Base-by-base conservation (phyloP, 1,140 invertebrate genomes). In the Adoxophyes honmai region DNA sequence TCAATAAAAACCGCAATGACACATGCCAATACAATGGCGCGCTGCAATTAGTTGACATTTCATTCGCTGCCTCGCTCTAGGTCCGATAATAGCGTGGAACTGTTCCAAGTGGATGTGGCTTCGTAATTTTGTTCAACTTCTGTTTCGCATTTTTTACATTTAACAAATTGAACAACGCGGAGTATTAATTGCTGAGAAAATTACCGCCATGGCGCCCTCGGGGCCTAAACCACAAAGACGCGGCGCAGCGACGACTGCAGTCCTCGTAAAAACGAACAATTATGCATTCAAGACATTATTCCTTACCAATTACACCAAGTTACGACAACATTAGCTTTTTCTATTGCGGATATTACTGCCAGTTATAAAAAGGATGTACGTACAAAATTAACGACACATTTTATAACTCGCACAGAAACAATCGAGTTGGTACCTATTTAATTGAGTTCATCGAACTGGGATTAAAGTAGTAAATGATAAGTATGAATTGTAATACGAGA, bases 111-210 rank as follows among this genome's bases (percentile, higher is more conserved):
- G 61, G 66, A 71, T 65, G 63, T 51, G 57, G 64, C 64, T 62
- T 64, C 48, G 66, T 76, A 73, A 73, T 79, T 81, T 72, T 64
- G 64, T 73, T 61, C 60, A 38, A 74, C 66, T 79, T 74, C 69
- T 73, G 73, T 75, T 72, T 80, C 65, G 69, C 70, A 68, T 76
- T 77, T 80, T 77, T 83, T 75, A 68, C 65, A 68, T 78, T 75
- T 75, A 64, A 73, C 70, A 73, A 76, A 78, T 76, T 82, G 74
- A 74, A 71, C 64, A 34, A 57, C 59, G 67, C 73, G 67, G 65
- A 57, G 63, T 70, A 83, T 81, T 81, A 83, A 83, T 83, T 83
- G 74, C 68, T 81, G 75, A 80, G 80, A 78, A 83, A 83, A 83
- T 83, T 78, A 75, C 77, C 55, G 61, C 60, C 64, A 48, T 60